Evolutionary conservation across 30 jellyfish, hydroid and myxozoan genomes (phyloP).

Genomic region (Clytia hemisphaerica): DNA sequence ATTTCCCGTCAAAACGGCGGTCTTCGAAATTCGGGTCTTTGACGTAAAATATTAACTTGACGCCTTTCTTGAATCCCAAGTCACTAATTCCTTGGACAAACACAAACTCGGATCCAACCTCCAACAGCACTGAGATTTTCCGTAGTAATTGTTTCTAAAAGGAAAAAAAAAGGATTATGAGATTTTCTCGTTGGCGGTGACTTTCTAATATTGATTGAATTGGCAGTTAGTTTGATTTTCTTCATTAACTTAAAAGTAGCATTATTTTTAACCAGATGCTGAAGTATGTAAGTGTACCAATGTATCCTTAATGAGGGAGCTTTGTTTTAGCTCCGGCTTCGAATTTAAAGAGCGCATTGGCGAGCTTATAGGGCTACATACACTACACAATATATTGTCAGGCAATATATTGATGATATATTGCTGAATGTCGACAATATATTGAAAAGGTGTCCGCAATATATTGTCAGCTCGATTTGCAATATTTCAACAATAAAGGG

Average conservation of each 20-base stretch:
- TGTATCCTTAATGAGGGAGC: no score
- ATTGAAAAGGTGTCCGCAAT: no score
- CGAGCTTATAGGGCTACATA: no score
- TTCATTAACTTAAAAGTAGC: neutral
- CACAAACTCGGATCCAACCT: constrained; percentile 69
- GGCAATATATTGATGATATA: no score
- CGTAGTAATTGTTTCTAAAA: constrained; percentile 91
- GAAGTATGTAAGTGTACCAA: no score
- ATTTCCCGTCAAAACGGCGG: constrained; percentile 55
- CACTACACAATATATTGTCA: no score
- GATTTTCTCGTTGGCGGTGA: neutral
- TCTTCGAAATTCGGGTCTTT: constrained; percentile 50
- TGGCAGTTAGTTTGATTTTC: neutral
- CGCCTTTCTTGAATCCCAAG: constrained; percentile 67
- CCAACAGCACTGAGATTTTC: constrained; percentile 68
- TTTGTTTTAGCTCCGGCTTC: no score
- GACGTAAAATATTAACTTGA: constrained; percentile 68
- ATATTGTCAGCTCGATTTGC: no score
- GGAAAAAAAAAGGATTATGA: neutral
- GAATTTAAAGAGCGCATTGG: no score
- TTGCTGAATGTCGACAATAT: no score
- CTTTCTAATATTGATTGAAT: neutral
- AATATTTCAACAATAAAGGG: no score
- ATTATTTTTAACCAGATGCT: no score
- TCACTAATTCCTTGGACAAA: constrained; percentile 57